phyloP scores from a whole-genome alignment of 1,140 invertebrate species.

The Cepaea nemoralis region DNA sequence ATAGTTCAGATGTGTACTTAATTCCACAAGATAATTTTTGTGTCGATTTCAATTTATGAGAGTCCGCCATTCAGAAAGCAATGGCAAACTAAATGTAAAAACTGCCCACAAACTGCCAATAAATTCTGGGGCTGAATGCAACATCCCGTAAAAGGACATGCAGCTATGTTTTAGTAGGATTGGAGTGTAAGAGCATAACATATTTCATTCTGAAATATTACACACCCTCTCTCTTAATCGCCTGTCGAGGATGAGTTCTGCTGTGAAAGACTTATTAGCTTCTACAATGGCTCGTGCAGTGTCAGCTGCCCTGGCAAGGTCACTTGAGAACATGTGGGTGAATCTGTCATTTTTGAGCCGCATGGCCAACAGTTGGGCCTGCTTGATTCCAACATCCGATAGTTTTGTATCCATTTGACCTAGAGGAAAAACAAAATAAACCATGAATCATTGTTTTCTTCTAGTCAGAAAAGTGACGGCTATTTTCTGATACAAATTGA shows the following conservation, averaged over 20 bases:
- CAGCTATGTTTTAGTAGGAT: too few species aligned
- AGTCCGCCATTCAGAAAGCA: too few species aligned
- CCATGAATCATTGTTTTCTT: neutral
- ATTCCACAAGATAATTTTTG: too few species aligned
- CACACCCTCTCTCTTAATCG: conserved; percentile 67
- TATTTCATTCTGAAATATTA: neutral
- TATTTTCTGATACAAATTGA: neutral
- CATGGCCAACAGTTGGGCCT: conserved; percentile 61
- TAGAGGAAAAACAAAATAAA: conserved; percentile 44
- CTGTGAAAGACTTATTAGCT: conserved; percentile 50
- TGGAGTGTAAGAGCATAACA: too few species aligned
- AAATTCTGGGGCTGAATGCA: too few species aligned
- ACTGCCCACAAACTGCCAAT: too few species aligned
- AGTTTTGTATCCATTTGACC: conserved; percentile 68
- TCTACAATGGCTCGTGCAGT: conserved; percentile 61
- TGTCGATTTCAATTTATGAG: too few species aligned
- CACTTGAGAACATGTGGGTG: conserved; percentile 69
- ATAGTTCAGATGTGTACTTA: too few species aligned
- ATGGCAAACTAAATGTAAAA: too few species aligned
- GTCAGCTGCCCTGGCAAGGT: conserved; percentile 64
- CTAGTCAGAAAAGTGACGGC: neutral
- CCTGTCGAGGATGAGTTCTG: conserved; percentile 51
- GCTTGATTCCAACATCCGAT: conserved; percentile 64
- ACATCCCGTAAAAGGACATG: too few species aligned
- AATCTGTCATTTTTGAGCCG: conserved; percentile 65